Conservation (phyloP, 2,113 vertebrate genomes). For the Recurvirostra avosetta region DNA sequence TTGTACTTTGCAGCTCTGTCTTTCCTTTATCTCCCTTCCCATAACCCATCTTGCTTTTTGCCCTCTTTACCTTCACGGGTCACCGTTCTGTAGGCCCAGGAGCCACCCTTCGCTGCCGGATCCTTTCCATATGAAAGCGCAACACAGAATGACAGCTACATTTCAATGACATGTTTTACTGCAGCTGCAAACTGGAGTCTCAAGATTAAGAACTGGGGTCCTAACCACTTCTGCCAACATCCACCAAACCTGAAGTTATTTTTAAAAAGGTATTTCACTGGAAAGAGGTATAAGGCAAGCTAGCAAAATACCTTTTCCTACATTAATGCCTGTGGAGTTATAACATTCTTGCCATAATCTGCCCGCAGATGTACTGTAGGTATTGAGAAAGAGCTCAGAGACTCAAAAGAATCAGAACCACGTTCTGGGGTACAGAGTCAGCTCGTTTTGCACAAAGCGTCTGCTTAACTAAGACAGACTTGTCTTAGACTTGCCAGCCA, state of each 20-base stretch:
- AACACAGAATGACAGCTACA: fast-evolving
- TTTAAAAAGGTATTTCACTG: background rate
- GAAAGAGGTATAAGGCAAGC: background rate
- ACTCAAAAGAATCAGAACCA: conserved; percentile 18
- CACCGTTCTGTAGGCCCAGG: background rate
- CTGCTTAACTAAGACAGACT: conserved; percentile 26
- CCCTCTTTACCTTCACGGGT: background rate
- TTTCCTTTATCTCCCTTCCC: background rate
- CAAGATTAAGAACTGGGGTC: background rate
- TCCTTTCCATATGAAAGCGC: background rate
- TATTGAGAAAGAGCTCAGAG: conserved; percentile 2
- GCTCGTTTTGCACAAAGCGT: conserved; percentile 5
- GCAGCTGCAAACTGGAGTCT: background rate
- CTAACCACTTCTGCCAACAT: background rate
- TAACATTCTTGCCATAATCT: background rate
- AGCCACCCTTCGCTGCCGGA: background rate
- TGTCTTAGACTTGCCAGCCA: conserved; percentile 49
- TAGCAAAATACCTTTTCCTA: background rate
- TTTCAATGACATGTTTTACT: background rate
- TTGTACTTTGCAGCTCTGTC: background rate
- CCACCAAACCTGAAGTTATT: background rate
- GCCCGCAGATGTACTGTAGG: conserved; percentile 7
- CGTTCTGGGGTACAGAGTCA: conserved; percentile 49
- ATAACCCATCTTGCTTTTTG: background rate
- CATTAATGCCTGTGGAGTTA: background rate